These are phyloP conservation scores for Jacana jacana DNA, from an alignment of 2,113 vertebrate genomes.

Conservation along the genomic window DNA sequence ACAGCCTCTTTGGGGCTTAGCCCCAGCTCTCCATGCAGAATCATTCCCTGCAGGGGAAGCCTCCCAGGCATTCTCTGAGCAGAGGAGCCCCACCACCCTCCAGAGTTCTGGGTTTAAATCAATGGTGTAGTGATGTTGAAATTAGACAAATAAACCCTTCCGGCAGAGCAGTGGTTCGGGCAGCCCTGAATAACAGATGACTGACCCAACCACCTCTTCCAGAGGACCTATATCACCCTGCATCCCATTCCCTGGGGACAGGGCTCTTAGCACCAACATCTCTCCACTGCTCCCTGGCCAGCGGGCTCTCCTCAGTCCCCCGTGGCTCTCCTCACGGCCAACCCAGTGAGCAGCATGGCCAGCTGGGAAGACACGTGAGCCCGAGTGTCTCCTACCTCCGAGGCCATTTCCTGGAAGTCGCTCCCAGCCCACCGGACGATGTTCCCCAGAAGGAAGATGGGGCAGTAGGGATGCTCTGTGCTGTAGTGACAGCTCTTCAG, in stretches of 20 bases:
- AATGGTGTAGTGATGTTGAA: fast-evolving
- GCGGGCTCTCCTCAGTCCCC: neutral
- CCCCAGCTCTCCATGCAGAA: neutral
- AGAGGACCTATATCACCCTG: neutral
- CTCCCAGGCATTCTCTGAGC: fast-evolving
- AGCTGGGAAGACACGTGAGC: neutral
- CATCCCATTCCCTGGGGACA: neutral
- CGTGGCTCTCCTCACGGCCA: neutral
- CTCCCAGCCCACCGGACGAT: constrained; percentile 81
- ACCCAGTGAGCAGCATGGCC: fast-evolving
- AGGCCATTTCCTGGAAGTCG: constrained; percentile 86
- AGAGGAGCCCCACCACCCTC: neutral
- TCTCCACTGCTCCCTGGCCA: neutral
- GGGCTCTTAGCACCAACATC: neutral
- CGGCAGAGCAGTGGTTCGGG: neutral
- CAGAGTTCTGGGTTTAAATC: neutral
- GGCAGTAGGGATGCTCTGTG: constrained; percentile 83
- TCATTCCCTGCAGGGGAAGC: neutral
- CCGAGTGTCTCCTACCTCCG: constrained; percentile 72
- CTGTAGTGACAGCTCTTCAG: constrained; percentile 86
- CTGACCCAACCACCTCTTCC: neutral
- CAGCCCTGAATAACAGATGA: neutral
- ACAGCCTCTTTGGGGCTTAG: neutral
- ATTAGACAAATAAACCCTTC: neutral
- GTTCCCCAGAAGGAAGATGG: constrained; percentile 88